These are phyloP conservation scores for Uromys caudimaculatus DNA, from an alignment of 2,797 vertebrate species.

Conservation along the genomic window DNA sequence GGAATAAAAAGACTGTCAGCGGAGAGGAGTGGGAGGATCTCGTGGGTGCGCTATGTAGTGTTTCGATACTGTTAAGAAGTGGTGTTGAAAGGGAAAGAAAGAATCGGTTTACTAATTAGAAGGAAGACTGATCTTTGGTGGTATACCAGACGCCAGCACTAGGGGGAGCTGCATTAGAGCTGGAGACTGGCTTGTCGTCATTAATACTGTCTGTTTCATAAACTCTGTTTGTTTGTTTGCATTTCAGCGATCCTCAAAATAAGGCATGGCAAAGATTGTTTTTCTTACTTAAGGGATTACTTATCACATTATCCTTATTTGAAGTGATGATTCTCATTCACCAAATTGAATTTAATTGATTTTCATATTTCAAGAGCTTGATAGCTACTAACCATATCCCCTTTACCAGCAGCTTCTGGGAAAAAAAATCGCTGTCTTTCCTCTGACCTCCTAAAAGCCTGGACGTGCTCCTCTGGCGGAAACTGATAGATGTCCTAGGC, in stretches of 20 bases:
- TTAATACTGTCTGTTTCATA: background rate
- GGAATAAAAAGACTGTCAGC: background rate
- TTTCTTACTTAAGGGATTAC: constrained; percentile 17
- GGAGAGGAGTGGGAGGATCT: background rate
- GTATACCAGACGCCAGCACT: background rate
- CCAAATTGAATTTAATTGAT: constrained; percentile 72
- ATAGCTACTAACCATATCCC: constrained; percentile 46
- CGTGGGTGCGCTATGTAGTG: background rate
- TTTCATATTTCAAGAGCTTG: constrained; percentile 64
- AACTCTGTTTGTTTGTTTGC: background rate
- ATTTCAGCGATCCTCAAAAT: constrained; percentile 37
- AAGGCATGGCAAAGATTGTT: constrained; percentile 5
- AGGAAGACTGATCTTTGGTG: background rate
- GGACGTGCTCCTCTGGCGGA: background rate
- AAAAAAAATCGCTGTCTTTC: constrained; percentile 1
- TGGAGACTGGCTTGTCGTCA: background rate
- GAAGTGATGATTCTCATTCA: constrained; percentile 60
- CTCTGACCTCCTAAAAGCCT: constrained; percentile 45
- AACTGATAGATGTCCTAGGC: constrained; percentile 23
- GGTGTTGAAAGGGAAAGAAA: background rate
- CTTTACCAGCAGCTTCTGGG: background rate
- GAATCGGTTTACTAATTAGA: background rate
- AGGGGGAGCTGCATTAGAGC: background rate
- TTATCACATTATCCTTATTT: constrained; percentile 48
- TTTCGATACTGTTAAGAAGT: background rate